Conservation (phyloP, 1,140 invertebrate species). For the Callitettix versicolor region DNA sequence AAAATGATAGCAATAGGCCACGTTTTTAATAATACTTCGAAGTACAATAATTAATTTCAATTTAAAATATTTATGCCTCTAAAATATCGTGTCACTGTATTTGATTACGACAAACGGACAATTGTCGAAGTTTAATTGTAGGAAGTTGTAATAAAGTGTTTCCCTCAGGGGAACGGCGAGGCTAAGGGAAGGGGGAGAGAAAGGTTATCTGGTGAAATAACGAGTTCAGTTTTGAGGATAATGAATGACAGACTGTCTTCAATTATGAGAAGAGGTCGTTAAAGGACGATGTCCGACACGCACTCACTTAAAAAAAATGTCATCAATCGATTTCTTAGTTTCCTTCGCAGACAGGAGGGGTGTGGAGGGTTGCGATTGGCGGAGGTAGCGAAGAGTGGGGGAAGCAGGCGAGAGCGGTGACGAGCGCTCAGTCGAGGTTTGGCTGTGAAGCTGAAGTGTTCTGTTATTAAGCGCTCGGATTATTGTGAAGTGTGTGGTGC, state of each 20-base stretch:
- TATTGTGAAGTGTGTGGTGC: neutral
- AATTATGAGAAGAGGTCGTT: constrained; percentile 15
- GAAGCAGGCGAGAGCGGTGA: neutral
- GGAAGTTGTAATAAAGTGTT: too few species aligned
- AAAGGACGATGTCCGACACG: constrained; percentile 3
- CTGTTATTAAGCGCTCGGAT: neutral
- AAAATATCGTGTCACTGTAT: too few species aligned
- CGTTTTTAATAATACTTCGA: too few species aligned
- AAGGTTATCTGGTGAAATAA: too few species aligned
- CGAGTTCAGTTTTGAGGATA: too few species aligned
- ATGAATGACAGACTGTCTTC: neutral
- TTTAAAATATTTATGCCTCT: too few species aligned
- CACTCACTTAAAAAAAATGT: constrained; percentile 11
- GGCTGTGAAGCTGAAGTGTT: neutral
- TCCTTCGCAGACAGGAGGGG: neutral
- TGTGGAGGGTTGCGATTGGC: neutral
- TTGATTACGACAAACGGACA: too few species aligned
- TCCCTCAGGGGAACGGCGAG: too few species aligned
- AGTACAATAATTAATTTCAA: too few species aligned
- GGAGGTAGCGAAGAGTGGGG: neutral
- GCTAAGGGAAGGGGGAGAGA: too few species aligned
- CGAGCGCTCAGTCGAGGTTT: neutral
- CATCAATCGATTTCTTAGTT: constrained; percentile 9
- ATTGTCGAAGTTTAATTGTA: too few species aligned
- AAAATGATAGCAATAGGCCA: too few species aligned